These are phyloP conservation scores for Coronaproctus castanopsis DNA, from an alignment of 2,888 invertebrate species.

Conservation along the genomic window DNA sequence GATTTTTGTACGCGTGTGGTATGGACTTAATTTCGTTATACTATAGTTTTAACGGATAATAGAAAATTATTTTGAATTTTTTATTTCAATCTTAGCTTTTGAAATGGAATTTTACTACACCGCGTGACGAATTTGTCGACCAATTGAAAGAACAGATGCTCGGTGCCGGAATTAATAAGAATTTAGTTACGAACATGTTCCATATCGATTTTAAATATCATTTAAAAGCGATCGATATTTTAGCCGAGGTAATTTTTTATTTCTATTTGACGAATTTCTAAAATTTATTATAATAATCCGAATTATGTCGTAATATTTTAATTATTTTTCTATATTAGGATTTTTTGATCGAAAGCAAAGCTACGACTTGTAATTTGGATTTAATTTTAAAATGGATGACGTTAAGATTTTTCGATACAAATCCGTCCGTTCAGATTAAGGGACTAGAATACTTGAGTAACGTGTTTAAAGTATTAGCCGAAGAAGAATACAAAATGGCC, in stretches of 20 bases:
- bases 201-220: constrained; percentile 87
- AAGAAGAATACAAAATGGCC: constrained; percentile 61
- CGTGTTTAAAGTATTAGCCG: constrained; percentile 61
- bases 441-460: constrained; percentile 76
- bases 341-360: constrained; percentile 50
- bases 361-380: constrained; percentile 76
- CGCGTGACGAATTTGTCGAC: constrained; percentile 83
- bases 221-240: constrained; percentile 77
- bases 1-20: no score
- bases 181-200: constrained; percentile 75
- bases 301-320: constrained; percentile 1
- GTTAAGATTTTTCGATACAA: constrained; percentile 91
- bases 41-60: no score
- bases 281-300: neutral
- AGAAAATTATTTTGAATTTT: no score
- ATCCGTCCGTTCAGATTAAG: constrained; percentile 87
- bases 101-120: constrained; percentile 88
- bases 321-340: constrained; percentile 31
- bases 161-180: constrained; percentile 67
- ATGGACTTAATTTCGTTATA: no score
- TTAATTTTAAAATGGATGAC: constrained; percentile 92
- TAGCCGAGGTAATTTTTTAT: constrained; percentile 40
- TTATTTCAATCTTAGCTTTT: constrained; percentile 36
- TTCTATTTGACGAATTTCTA: neutral
- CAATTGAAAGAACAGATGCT: constrained; percentile 78